Conservation (phyloP, 2,797 vertebrate species). For the Acipenser transmontanus region DNA sequence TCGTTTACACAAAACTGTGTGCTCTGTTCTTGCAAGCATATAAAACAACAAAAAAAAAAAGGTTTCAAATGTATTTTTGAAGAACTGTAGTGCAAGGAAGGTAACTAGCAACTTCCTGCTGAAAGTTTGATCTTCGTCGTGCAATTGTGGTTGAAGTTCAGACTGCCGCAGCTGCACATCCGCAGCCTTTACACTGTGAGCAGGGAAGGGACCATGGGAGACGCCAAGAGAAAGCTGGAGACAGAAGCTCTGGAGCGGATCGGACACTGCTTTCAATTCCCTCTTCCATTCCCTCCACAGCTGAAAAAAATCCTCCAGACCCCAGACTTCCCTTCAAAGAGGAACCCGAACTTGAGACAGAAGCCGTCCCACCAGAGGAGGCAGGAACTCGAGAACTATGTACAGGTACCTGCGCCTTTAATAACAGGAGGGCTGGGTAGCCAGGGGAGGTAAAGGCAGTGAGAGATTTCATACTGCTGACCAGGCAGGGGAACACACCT, state of each 20-base stretch:
- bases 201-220: not conserved
- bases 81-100: too few relatives aligned
- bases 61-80: too few relatives aligned
- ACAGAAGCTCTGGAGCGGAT: not conserved
- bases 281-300: conserved; percentile 39
- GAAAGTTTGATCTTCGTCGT: not conserved
- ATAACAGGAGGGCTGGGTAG: not conserved
- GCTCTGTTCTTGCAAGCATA: too few relatives aligned
- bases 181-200: not conserved
- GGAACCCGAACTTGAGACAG: conserved; percentile 72
- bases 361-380: conserved; percentile 79
- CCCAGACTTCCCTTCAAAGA: conserved; percentile 81
- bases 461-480: too few relatives aligned
- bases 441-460: not conserved
- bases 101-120: too few relatives aligned
- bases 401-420: conserved; percentile 51
- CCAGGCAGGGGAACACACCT: too few relatives aligned
- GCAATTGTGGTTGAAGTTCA: not conserved
- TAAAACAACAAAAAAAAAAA: too few relatives aligned
- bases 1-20: too few relatives aligned
- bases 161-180: too few relatives aligned
- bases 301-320: conserved; percentile 80
- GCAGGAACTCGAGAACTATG: conserved; percentile 81
- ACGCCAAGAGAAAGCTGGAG: not conserved
- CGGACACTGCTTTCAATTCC: conserved; percentile 1